Base-by-base conservation (phyloP, 2,797 vertebrate species). In the Girardinus metallicus region DNA sequence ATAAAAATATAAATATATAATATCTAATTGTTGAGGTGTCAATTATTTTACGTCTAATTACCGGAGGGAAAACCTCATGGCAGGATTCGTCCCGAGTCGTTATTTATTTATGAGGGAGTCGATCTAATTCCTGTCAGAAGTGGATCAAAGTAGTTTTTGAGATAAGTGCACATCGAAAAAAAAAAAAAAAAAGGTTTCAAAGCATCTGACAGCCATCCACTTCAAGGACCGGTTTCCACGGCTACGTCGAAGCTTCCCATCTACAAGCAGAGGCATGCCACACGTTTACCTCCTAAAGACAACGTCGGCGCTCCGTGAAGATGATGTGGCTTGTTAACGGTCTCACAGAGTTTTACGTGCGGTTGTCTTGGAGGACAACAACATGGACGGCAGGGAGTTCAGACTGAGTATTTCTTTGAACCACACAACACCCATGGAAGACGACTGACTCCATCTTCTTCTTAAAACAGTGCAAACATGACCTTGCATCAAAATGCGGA, bases 401-500 rank as follows among this genome's bases (percentile, higher is more conserved):
- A 68, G 64, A 70, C 1, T 43, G 9, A 26, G 18, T 16, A 2
- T 26, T 15, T 29, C 26, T 71, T 23, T 39, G 3, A 41, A 41
- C 64, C 36, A 12, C 10, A 12, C 36, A 41, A 11, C 62, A 9
- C 9, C 36, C 9, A 5, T 12, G 1, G 8, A 41, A 41, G 34
- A 21, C 5, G 64, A 39, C 10, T 5, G 31, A 6, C 16, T 1
- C 0, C 64, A 23, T 41, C 18, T 23, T 8, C 60, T 36, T 66
- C 18, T 66, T 11, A 4, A 66, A 62, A 66, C 34, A 39, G 34
- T 74, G 57, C 11, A 55, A 55, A 49, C 39, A 12, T 36, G 7
- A 83, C 41, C 39, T 75, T 41, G 72, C 36, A 39, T 81, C 47
- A 75, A 39, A 68, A 44, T 73, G 55, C 81, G 7, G 49, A 8